Conservation (phyloP, 2,113 vertebrate species). For the Oostethus manadensis region DNA sequence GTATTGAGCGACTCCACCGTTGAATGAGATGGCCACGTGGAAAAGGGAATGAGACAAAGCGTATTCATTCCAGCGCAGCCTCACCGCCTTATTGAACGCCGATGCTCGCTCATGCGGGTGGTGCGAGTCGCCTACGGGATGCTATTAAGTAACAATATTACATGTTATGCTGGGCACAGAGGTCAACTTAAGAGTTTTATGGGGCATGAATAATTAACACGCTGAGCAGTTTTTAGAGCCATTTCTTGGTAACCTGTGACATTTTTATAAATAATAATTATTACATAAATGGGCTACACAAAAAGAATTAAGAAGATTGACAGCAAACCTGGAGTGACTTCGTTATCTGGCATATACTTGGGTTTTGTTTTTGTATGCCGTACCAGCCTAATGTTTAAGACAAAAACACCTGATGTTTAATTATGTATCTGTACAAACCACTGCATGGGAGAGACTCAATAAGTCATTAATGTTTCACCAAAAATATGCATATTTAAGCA, state of each 20-base stretch:
- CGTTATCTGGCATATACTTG: not conserved
- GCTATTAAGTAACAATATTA: not conserved
- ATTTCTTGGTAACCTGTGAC: not conserved
- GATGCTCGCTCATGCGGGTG: slow-evolving; percentile 5
- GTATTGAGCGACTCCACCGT: too few species aligned
- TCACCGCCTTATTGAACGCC: not conserved
- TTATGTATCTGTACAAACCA: too few species aligned
- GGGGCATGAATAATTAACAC: not conserved
- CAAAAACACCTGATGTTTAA: too few species aligned
- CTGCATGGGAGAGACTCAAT: too few species aligned
- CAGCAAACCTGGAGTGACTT: not conserved
- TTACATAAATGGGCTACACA: not conserved
- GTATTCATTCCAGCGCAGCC: slow-evolving; percentile 1
- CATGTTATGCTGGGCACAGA: not conserved
- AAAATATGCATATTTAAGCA: too few species aligned
- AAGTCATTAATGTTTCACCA: too few species aligned
- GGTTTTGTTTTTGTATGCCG: too few species aligned
- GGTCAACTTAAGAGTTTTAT: not conserved
- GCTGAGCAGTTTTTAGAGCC: not conserved
- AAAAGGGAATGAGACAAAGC: slow-evolving; percentile 13
- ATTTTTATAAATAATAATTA: not conserved
- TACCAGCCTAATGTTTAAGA: too few species aligned
- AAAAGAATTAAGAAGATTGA: not conserved
- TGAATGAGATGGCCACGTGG: not conserved
- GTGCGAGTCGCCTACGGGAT: not conserved